Evolutionary conservation across 2,888 invertebrate species (phyloP), one percentile per base, ranked within the genome.

Genomic region (Campoplex nolae): DNA sequence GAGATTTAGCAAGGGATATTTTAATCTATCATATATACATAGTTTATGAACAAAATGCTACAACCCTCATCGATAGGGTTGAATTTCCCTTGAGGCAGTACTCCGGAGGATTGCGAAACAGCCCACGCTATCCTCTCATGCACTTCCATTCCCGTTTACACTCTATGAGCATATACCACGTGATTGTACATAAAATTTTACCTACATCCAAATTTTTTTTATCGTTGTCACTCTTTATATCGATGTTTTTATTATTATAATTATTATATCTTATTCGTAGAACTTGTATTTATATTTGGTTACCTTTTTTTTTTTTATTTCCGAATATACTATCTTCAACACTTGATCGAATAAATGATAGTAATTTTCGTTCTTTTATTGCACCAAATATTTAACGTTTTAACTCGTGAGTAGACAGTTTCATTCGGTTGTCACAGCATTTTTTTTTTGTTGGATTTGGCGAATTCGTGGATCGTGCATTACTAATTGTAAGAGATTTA

Each of bases 31-130:
- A 32, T 75, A 62, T 28, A 7, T 28, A 28, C 18, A n/a, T 42
- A 45, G 32, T 16, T 16, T 23, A 58, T 70, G 35, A 70, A 54
- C 42, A 67, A 56, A 28, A 56, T 45, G 70, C 70, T 76, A 83
- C 76, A 83, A 70, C 76, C 70, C 70, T 58, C 83, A 83, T 76
- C 83, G 83, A 83, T 83, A 83, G 70, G 70, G 68, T 83, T 83
- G 70, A 76, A 83, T 83, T 83, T 83, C 83, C 76, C 83, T 83
- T 56, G 83, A 70, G 83, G 65, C 68, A 35, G 54, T 42, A 76
- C 76, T 76, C 48, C 13, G 54, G 45, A 48, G 45, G 42, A 82
- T 82, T 75, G 65, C 82, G 68, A 75, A 82, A 75, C 56, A 42
- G 54, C 81, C 28, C 75, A 38, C 68, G 23, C 51, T 28, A 18